phyloP scores from a whole-genome alignment of 2,113 vertebrate species.

The Psittacus erithacus region DNA sequence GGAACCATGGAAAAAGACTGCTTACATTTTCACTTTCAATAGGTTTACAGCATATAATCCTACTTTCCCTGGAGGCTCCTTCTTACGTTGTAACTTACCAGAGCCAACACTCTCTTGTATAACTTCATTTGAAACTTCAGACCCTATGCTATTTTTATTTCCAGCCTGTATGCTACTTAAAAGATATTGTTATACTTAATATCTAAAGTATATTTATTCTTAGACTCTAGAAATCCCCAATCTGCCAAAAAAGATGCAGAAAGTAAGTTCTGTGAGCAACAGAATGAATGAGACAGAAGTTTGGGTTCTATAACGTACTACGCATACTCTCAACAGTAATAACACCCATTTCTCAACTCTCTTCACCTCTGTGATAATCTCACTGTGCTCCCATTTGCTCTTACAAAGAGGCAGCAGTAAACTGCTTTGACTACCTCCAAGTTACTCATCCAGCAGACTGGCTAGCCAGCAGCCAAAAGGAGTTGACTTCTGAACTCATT shows the following conservation, averaged over 20 bases:
- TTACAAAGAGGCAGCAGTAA: neutral
- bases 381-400: neutral
- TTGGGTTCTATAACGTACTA: neutral
- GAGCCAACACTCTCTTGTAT: constrained; percentile 55
- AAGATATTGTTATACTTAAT: neutral
- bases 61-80: constrained; percentile 56
- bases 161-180: constrained; percentile 14
- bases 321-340: neutral
- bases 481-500: neutral
- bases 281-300: neutral
- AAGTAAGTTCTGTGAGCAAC: neutral
- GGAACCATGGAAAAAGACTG: constrained; percentile 16
- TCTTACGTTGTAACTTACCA: constrained; percentile 15
- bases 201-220: neutral
- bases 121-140: constrained; percentile 67
- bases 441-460: neutral
- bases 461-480: neutral
- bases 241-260: neutral
- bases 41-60: constrained; percentile 67
- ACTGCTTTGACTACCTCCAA: neutral
- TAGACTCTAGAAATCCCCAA: neutral
- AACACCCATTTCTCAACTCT: neutral
- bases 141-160: constrained; percentile 48
- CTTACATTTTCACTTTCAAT: constrained; percentile 66
- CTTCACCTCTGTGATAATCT: neutral